These are phyloP conservation scores for Oplegnathus fasciatus DNA, from an alignment of 2,113 vertebrate genomes.

Conservation along the genomic window DNA sequence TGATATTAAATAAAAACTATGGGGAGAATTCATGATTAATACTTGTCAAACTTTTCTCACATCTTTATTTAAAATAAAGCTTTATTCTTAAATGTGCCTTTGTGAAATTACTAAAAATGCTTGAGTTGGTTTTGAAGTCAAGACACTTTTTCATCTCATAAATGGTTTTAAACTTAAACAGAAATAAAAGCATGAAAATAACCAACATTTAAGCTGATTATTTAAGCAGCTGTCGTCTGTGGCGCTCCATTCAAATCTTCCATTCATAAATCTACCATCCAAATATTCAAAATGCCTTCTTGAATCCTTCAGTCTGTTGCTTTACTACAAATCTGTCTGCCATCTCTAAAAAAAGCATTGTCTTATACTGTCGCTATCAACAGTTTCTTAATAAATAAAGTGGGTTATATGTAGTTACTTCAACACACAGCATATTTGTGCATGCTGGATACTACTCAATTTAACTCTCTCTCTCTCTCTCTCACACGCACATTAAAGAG, in stretches of 20 bases:
- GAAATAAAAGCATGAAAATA: background rate
- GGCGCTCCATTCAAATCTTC: background rate
- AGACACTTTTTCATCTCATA: background rate
- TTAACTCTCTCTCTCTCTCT: background rate
- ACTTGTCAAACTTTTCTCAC: background rate
- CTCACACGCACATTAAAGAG: background rate
- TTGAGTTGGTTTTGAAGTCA: background rate
- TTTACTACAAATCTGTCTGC: background rate
- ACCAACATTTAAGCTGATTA: background rate
- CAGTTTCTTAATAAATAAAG: background rate
- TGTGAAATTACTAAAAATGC: background rate
- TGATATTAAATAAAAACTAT: conserved; percentile 1
- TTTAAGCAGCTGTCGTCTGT: background rate
- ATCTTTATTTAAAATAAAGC: background rate
- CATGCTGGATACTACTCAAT: background rate
- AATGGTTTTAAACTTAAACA: background rate
- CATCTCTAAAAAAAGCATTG: background rate
- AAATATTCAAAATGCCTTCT: background rate
- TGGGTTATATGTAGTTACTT: background rate
- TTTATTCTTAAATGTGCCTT: background rate
- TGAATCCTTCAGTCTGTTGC: background rate
- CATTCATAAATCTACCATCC: background rate
- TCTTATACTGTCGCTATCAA: background rate
- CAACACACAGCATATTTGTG: background rate
- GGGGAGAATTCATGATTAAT: background rate